Evolutionary conservation across 2,797 vertebrate species (phyloP), one percentile per base, ranked within the genome.

Genomic region (Lepidocolaptes lacrymiger): DNA sequence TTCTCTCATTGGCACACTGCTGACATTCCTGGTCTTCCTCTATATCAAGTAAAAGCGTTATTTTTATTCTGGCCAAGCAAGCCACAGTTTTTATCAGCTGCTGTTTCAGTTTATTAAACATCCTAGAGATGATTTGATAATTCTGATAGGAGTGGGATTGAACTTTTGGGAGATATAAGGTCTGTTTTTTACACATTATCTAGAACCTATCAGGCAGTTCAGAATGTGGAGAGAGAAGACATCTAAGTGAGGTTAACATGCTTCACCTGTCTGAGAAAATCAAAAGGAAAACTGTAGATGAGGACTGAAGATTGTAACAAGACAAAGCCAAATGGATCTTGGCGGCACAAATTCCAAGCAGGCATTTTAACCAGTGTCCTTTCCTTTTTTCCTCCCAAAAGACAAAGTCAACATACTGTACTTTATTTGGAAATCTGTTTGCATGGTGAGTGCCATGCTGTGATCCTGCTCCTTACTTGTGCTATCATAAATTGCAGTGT

Each of bases 371-470:
- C 12, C 14, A 55, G 10, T 10, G 16, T 51, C 67, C 49, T 75
- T 58, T 74, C 36, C 79, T 73, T 52, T 24, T 56, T 78, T 37
- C 37, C 26, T 83, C 17, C 36, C 1, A 1, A 56, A 61, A 79
- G 48, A 44, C 51, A 61, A 37, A 0, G 1, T 10, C 43, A 30
- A 74, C 82, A 16, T 13, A 11, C 18, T 30, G 19, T 19, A 26
- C 28, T 49, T 62, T 46, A 24, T 16, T 54, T 39, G 59, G 64
- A 58, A 49, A 44, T 28, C 9, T 34, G 24, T 24, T 14, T 73
- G 36, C 1, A 0, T 0, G 0, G 34, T 14, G 41, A 46, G 28
- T 73, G 27, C 41, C 28, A 2, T 24, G 4, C 22, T 43, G 41
- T 18, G 44, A 17, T 54, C 19, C 1, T 13, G 39, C 34, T 39